Evolutionary conservation across 2,888 invertebrate genomes (phyloP).

Genomic region (Sarcophaga subvicina): DNA sequence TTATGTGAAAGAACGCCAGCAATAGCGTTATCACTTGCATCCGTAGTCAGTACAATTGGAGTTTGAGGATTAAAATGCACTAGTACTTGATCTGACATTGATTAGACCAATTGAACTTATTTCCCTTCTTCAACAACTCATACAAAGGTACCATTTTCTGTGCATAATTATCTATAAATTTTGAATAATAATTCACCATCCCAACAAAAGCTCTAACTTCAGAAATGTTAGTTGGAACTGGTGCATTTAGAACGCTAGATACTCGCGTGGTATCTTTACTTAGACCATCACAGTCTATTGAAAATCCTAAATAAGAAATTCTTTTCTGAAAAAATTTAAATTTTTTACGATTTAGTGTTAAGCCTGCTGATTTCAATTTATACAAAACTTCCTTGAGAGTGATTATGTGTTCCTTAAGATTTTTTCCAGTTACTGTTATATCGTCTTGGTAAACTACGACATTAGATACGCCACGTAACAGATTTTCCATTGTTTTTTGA

Average conservation of each 20-base stretch:
- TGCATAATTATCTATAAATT: conserved; percentile 30
- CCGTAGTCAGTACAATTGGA: conserved; percentile 69
- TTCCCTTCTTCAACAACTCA: conserved; percentile 35
- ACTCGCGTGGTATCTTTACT: conserved; percentile 32
- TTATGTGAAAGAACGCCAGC: conserved; percentile 1
- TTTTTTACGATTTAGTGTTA: conserved; percentile 21
- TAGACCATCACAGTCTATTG: conserved; percentile 38
- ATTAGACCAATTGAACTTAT: not conserved
- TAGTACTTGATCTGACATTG: not conserved
- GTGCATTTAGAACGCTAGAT: conserved; percentile 11
- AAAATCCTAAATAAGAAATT: conserved; percentile 52
- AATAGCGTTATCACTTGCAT: conserved; percentile 40
- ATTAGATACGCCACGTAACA: conserved; percentile 3
- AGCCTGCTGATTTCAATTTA: conserved; percentile 23
- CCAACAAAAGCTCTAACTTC: conserved; percentile 27
- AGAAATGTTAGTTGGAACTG: conserved; percentile 25
- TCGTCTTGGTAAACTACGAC: too few species aligned
- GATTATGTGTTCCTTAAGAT: conserved; percentile 9
- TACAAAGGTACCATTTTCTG: conserved; percentile 42
- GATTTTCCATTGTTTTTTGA: conserved; percentile 28
- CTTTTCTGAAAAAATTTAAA: conserved; percentile 38
- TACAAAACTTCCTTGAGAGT: conserved; percentile 28
- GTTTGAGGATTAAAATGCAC: conserved; percentile 15
- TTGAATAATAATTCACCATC: not conserved
- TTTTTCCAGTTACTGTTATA: not conserved